A percentile compares a stretch with the other conserved stretches of the same genome.
These are phyloP conservation scores for Solea senegalensis DNA, from an alignment of 2,113 vertebrate species.

Conservation along the genomic window DNA sequence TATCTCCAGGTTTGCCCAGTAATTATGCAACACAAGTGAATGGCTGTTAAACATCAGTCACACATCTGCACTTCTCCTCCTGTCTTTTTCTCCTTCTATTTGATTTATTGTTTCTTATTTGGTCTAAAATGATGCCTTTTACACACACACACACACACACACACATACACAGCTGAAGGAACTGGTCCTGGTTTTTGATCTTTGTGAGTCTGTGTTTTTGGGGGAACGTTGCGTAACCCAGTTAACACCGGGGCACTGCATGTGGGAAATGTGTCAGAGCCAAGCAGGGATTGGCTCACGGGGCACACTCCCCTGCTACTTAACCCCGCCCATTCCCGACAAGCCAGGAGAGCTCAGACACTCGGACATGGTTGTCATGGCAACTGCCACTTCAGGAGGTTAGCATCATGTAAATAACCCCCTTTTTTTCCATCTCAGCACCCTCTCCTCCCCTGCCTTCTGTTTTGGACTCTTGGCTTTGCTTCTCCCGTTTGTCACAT, in stretches of 20 bases:
- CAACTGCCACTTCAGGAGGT: slow-evolving; percentile 73
- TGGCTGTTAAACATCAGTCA: slow-evolving; percentile 4
- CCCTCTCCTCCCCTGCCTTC: slow-evolving; percentile 2
- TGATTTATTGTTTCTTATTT: neutral
- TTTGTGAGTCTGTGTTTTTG: slow-evolving; percentile 43
- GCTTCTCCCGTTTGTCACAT: neutral
- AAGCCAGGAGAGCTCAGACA: slow-evolving; percentile 74
- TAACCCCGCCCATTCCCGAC: slow-evolving; percentile 44
- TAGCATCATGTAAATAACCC: slow-evolving; percentile 50
- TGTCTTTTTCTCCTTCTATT: neutral
- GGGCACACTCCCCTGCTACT: slow-evolving; percentile 70
- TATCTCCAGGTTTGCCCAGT: slow-evolving; percentile 31
- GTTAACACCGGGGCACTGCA: slow-evolving; percentile 59
- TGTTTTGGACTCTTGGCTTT: slow-evolving; percentile 8
- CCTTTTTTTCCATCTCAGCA: slow-evolving; percentile 14
- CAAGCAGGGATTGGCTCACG: slow-evolving; percentile 72
- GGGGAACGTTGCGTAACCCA: slow-evolving; percentile 70
- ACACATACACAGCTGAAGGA: neutral
- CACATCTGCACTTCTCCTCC: neutral
- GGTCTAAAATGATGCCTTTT: neutral
- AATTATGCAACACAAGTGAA: slow-evolving; percentile 45
- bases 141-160: neutral
- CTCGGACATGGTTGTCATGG: slow-evolving; percentile 75
- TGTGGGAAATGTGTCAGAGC: slow-evolving; percentile 69
- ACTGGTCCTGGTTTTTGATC: slow-evolving; percentile 22